A percentile compares a stretch with the other conserved stretches of the same genome.
Evolutionary conservation across 1,140 invertebrate genomes (phyloP).

Genomic region (Meteorus sp.): DNA sequence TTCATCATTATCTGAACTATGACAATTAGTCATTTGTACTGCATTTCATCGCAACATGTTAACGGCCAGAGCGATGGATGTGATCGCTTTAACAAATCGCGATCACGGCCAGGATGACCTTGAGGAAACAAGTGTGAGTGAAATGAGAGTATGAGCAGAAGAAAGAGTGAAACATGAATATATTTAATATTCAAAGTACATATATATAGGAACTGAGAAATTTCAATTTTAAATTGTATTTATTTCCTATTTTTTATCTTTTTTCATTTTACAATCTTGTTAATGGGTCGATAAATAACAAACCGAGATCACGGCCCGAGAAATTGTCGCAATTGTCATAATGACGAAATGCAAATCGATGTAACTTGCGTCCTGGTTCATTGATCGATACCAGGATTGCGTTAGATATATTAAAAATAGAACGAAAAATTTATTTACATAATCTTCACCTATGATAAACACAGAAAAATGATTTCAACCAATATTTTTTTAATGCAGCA

Average conservation of each 20-base stretch:
- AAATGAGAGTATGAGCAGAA: neutral
- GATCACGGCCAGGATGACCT: conserved; percentile 11
- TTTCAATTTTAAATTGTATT: neutral
- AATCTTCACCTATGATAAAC: neutral
- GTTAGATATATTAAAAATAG: no score
- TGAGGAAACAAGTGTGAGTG: conserved; percentile 5
- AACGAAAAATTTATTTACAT: neutral
- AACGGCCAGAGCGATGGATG: no score
- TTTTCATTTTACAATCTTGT: neutral
- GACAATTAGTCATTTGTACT: no score
- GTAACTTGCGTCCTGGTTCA: conserved; percentile 44
- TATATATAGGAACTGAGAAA: neutral
- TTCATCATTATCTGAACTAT: neutral
- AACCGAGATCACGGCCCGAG: conserved; percentile 8
- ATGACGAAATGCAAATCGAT: conserved; percentile 11
- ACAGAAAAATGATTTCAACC: no score
- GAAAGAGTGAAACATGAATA: neutral
- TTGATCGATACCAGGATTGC: no score
- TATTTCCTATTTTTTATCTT: neutral
- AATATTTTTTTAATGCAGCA: no score
- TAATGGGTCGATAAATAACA: neutral
- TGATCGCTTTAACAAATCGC: no score
- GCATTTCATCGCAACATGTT: no score
- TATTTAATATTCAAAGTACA: conserved; percentile 1
- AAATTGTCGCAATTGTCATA: conserved; percentile 26